These are phyloP conservation scores for Sebastes alutus DNA, from an alignment of 2,797 vertebrate species.

Conservation along the genomic window DNA sequence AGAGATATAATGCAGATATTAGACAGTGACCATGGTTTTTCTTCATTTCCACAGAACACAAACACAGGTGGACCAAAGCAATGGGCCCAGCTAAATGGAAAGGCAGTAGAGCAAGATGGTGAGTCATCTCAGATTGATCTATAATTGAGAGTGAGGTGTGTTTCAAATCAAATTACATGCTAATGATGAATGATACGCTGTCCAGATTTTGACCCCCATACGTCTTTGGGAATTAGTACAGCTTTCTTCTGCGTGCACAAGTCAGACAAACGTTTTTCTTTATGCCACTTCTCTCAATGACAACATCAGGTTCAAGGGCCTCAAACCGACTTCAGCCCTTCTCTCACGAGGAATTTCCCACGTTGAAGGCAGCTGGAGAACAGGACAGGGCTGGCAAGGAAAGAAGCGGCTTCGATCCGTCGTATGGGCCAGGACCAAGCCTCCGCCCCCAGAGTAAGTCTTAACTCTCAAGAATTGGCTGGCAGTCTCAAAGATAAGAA, in stretches of 20 bases:
- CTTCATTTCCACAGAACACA: conserved; percentile 86
- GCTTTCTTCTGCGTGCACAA: not conserved
- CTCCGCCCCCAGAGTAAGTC: conserved; percentile 98
- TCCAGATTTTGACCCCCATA: not conserved
- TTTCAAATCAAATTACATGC: conserved; percentile 7
- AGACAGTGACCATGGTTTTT: conserved; percentile 8
- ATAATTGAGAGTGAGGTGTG: not conserved
- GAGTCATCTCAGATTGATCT: conserved; percentile 62
- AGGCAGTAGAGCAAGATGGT: conserved; percentile 98
- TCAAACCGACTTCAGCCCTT: conserved; percentile 99
- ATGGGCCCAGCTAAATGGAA: conserved; percentile 99
- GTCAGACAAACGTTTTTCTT: not conserved
- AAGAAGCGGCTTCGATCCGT: conserved; percentile 99
- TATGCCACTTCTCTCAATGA: not conserved
- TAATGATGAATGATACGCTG: not conserved
- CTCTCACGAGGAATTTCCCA: conserved; percentile 99
- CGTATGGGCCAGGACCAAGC: conserved; percentile 99
- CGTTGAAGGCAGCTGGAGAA: conserved; percentile 99
- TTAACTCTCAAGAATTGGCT: conserved; percentile 79
- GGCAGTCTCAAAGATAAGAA: not conserved
- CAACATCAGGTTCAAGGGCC: conserved; percentile 94
- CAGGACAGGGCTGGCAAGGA: conserved; percentile 99
- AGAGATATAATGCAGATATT: not conserved
- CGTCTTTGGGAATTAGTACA: not conserved
- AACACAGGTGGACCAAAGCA: conserved; percentile 99